Conservation (phyloP, 2,888 invertebrate species). For the Alviniconcha strummeri region DNA sequence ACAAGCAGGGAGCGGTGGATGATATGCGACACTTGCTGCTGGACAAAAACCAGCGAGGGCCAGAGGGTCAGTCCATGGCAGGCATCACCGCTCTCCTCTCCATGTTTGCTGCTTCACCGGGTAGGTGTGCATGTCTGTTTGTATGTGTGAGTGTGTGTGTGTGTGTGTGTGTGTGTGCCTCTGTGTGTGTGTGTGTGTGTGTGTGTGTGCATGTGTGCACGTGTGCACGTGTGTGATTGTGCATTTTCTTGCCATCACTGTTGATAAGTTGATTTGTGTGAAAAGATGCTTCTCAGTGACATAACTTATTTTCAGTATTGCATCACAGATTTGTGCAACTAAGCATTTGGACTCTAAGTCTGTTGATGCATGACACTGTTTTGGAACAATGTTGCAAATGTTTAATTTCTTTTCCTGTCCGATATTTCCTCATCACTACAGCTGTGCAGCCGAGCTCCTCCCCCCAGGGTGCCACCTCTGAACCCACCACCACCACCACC, state of each 20-base stretch:
- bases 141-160: not conserved
- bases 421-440: no score
- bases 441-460: no score
- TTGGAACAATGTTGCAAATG: no score
- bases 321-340: no score
- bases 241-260: no score
- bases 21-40: slow-evolving; percentile 22
- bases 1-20: slow-evolving; percentile 9
- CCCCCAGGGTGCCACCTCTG: no score
- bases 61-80: not conserved
- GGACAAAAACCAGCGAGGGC: not conserved
- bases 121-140: not conserved
- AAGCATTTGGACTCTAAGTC: no score
- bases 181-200: not conserved
- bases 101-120: slow-evolving; percentile 17
- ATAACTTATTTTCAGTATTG: no score
- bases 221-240: not conserved
- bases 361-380: no score
- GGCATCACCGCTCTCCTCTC: slow-evolving; percentile 24
- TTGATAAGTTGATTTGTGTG: not conserved
- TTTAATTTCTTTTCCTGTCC: no score
- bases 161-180: not conserved
- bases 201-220: not conserved
- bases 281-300: not conserved
- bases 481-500: not conserved